These are phyloP conservation scores for Trichonephila clavipes DNA, from an alignment of 1,140 invertebrate genomes.

Conservation along the genomic window DNA sequence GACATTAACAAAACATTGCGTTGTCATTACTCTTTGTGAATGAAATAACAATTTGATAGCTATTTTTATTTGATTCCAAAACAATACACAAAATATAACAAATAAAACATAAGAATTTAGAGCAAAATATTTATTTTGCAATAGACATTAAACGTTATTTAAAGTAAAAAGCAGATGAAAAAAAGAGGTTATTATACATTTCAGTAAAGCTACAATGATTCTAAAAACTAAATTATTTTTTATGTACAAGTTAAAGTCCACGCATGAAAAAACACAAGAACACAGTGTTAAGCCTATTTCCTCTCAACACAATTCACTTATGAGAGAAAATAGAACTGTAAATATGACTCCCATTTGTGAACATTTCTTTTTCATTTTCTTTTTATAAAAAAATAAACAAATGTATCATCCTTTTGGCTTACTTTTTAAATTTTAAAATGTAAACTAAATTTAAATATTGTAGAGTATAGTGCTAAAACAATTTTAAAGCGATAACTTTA, in stretches of 20 bases:
- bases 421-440: no score
- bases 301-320: not conserved
- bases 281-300: conserved; percentile 14
- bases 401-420: no score
- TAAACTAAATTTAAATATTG: no score
- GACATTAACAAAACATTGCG: no score
- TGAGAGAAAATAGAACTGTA: not conserved
- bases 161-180: conserved; percentile 59
- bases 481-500: no score
- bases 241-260: conserved; percentile 66
- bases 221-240: conserved; percentile 30
- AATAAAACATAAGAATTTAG: conserved; percentile 13
- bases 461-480: no score
- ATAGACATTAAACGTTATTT: conserved; percentile 32
- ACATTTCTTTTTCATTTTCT: not conserved
- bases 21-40: no score
- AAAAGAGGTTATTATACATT: conserved; percentile 53
- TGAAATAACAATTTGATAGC: not conserved
- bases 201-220: conserved; percentile 50
- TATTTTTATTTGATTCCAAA: conserved; percentile 50
- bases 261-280: conserved; percentile 32
- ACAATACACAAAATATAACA: conserved; percentile 29
- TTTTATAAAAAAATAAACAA: not conserved
- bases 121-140: conserved; percentile 52
- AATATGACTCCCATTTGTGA: not conserved